phyloP scores from a whole-genome alignment of 1,140 invertebrate genomes.

The Galendromus occidentalis region DNA sequence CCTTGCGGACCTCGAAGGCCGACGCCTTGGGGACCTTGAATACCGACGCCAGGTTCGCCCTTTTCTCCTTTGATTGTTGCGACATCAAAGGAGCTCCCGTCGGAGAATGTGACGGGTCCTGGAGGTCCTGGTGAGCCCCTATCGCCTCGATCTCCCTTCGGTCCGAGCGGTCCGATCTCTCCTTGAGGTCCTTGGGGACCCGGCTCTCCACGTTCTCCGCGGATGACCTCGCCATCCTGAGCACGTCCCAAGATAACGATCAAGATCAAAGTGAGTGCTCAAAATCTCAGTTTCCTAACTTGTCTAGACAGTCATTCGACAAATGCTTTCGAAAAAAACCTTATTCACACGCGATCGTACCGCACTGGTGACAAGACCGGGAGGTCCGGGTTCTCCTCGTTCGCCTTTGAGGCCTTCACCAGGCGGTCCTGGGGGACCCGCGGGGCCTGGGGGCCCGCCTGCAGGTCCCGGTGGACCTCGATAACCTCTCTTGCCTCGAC shows the following conservation, averaged over 20 bases:
- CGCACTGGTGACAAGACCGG: slow-evolving; percentile 12
- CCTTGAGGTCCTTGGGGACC: slow-evolving; percentile 12
- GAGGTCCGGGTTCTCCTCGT: slow-evolving; percentile 17
- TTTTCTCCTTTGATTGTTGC: slow-evolving; percentile 4
- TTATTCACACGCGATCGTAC: neutral
- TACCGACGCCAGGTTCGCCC: neutral
- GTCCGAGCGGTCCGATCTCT: neutral
- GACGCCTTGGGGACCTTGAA: slow-evolving; percentile 16
- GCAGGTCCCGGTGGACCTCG: neutral
- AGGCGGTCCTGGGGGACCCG: slow-evolving; percentile 15
- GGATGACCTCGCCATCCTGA: neutral
- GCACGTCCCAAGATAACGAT: neutral
- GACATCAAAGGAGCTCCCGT: slow-evolving; percentile 1
- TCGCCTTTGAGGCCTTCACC: slow-evolving; percentile 20
- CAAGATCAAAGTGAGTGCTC: neutral
- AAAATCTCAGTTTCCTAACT: neutral
- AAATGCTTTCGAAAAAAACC: neutral
- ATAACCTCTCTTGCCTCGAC: neutral
- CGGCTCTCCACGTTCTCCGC: slow-evolving; percentile 16
- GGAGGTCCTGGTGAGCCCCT: slow-evolving; percentile 16
- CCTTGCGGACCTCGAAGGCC: neutral
- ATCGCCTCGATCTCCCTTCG: slow-evolving; percentile 10
- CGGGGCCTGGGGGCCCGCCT: slow-evolving; percentile 14
- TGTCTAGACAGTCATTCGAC: slow-evolving; percentile 12
- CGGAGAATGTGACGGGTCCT: slow-evolving; percentile 13